Base-by-base conservation (phyloP, 2,113 vertebrate species). In the Noturus placidus region DNA sequence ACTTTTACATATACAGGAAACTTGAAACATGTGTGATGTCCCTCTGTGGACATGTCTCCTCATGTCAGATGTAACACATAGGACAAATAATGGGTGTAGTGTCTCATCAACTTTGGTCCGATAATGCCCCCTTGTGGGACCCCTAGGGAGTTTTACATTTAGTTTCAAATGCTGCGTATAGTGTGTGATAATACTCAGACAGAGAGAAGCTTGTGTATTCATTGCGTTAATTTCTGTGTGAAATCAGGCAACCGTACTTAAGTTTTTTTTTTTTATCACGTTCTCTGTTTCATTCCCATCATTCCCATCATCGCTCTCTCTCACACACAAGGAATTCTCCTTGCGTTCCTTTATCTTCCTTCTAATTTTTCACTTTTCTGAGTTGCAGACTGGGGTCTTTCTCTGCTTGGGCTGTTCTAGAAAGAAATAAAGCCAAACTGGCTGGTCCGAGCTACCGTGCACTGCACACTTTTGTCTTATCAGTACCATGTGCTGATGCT, bases 361-460 rank as follows among this genome's bases (percentile, higher is more conserved):
- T 15, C 27, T 70, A 8, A 8, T 11, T 42, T 72, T 38, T 83
- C 50, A 57, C 19, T 46, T 9, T 50, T 69, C 70, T 35, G 20
- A 46, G 69, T 38, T 83, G 74, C 80, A 57, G 72, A 83, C 56
- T 61, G 35, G 46, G 54, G 80, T 83, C 33, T 77, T 38, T 67
- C 72, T 59, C 70, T 90, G 61, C 88, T 86, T 72, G 79, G 84
- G 88, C 59, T 35, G 69, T 61, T 86, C 52, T 79, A 78, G 82
- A 89, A 89, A 83, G 82, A 89, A 89, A 86, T 89, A 86, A 72
- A n/a, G 3, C 72, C 52, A 72, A 67, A 76, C 52, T 38, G 22
- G 61, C n/a, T 42, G 57, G 15, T 52, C 54, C 46, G 82, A 86
- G 84, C 69, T 76, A 25, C 17, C 11, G 27, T 52, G 14, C 27